Conservation (phyloP, 2,888 invertebrate species). For the Nephrotoma flavescens region DNA sequence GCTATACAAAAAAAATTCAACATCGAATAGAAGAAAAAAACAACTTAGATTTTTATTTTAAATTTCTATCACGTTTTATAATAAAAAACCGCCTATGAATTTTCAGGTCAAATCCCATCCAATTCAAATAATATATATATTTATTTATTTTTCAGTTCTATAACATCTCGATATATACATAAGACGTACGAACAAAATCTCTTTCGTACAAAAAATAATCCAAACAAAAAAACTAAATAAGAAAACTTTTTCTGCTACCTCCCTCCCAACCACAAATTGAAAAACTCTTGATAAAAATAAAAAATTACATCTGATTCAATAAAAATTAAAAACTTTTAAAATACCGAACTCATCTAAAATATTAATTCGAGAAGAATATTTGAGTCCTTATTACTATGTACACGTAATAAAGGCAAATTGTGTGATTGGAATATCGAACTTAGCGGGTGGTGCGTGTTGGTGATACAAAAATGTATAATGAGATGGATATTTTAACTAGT, state of each 20-base stretch:
- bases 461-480: background rate
- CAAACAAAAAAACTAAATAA: background rate
- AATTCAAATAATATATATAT: background rate
- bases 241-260: background rate
- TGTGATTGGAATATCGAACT: background rate
- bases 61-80: background rate
- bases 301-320: background rate
- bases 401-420: background rate
- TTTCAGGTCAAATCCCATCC: background rate
- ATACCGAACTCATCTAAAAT: background rate
- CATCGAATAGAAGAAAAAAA: background rate
- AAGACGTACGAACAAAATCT: background rate
- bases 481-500: background rate
- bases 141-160: background rate
- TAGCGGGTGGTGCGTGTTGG: background rate
- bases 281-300: background rate
- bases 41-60: background rate
- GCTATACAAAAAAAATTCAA: background rate
- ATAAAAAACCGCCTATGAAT: background rate
- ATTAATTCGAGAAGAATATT: background rate
- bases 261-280: background rate
- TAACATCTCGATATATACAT: background rate
- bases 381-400: background rate
- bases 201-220: background rate
- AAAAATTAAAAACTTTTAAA: background rate